Base-by-base conservation (phyloP, 1,140 invertebrate genomes). In the Drosophila ercepeae region DNA sequence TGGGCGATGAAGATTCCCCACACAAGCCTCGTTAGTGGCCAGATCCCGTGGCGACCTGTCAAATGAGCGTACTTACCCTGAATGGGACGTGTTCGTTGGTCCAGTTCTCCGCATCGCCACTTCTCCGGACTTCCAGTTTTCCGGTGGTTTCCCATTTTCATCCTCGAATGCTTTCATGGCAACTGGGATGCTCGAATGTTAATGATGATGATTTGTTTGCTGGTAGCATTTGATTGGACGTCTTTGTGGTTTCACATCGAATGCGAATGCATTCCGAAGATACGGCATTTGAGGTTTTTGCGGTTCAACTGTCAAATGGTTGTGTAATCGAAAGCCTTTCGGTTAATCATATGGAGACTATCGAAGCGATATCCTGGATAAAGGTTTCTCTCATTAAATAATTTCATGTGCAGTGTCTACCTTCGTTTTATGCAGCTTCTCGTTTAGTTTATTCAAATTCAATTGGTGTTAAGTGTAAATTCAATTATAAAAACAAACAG, bases 361-460 rank as follows among this genome's bases (percentile, higher is more conserved):
- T 13, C 36, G 13, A 7, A 29, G 29, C 9, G 29, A 32, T 32
- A 3, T 32, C 29, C 11, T 32, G 5, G 21, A 21, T 2, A 21
- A 4, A 21, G 4, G 4, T n/a, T n/a, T n/a, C 51, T 9, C 19
- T 51, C 45, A 64, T 51, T 51, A 34, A 59, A 34, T 21, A 65
- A 14, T 42, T 64, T 64, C n/a, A n/a, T 65, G 65, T 64, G 45
- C 21, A 67, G 63, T 29, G 64, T 42, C 21, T 23, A n/a, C 21
- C 54, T 23, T 61, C 14, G 39, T 23, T n/a, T 32, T 49, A 18
- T 23, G 41, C 68, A 9, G 18, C 23, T 42, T 49, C 52, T 36
- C 45, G 49, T 25, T 58, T 27, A 49, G 70, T 67, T 73, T 78
- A 78, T 78, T 78, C 67, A 78, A 78, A 78, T 78, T 52, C 16